Conservation (phyloP, 2,888 invertebrate species). For the Macroteleia sp. region DNA sequence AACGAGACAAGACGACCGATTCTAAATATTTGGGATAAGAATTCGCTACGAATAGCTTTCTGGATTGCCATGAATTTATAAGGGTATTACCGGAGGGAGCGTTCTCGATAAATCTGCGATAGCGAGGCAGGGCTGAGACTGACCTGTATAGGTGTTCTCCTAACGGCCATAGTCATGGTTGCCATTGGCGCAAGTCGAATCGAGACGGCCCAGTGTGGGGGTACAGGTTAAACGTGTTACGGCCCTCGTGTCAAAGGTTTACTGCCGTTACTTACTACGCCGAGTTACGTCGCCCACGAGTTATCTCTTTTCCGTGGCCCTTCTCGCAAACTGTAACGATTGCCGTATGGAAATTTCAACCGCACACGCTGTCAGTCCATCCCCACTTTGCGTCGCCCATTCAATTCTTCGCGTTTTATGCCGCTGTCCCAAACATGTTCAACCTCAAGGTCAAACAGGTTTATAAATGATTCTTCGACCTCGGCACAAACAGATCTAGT, state of each 20-base stretch:
- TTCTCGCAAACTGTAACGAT: slow-evolving; percentile 69
- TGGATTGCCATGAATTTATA: slow-evolving; percentile 74
- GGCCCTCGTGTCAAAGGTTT: slow-evolving; percentile 73
- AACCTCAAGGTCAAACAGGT: slow-evolving; percentile 51
- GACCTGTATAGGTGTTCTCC: slow-evolving; percentile 65
- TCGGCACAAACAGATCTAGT: slow-evolving; percentile 28
- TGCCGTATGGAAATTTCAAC: slow-evolving; percentile 69
- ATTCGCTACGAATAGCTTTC: slow-evolving; percentile 69
- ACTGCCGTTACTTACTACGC: slow-evolving; percentile 71
- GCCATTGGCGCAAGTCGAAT: slow-evolving; percentile 60
- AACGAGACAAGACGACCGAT: slow-evolving; percentile 44
- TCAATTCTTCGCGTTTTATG: slow-evolving; percentile 13
- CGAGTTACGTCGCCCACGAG: slow-evolving; percentile 65
- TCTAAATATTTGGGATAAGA: slow-evolving; percentile 63
- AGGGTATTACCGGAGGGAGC: slow-evolving; percentile 72
- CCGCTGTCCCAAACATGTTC: slow-evolving; percentile 15
- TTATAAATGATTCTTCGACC: slow-evolving; percentile 44
- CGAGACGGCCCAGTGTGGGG: slow-evolving; percentile 52
- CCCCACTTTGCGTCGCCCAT: background rate
- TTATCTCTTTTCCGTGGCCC: slow-evolving; percentile 64
- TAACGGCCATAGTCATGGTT: slow-evolving; percentile 65
- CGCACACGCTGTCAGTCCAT: slow-evolving; percentile 40
- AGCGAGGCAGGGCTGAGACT: slow-evolving; percentile 62
- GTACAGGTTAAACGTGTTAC: slow-evolving; percentile 73
- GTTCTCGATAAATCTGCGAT: slow-evolving; percentile 74